phyloP scores from a whole-genome alignment of 30 jellyfish, hydroid and myxozoan species.

The Chrysaora quinquecirrha region DNA sequence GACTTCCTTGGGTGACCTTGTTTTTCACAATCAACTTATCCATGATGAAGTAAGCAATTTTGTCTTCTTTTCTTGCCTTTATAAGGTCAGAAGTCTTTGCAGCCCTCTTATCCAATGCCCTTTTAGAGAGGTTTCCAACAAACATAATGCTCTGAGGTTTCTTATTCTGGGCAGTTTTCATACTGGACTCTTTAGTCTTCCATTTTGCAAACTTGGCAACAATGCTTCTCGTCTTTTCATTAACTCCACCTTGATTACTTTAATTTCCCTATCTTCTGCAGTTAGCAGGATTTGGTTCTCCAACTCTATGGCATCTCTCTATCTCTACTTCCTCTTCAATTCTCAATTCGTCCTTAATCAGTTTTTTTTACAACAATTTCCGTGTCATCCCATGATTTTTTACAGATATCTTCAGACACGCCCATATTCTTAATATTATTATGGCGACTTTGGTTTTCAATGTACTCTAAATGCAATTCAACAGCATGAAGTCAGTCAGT shows the following conservation, averaged over 20 bases:
- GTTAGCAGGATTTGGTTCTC: background rate
- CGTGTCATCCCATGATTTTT: background rate
- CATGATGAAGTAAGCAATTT: background rate
- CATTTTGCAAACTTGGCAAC: background rate
- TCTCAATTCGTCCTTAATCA: background rate
- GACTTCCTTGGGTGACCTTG: background rate
- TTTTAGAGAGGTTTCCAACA: background rate
- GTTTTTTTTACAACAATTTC: background rate
- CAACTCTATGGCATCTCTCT: background rate
- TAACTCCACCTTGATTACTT: background rate
- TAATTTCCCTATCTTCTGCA: background rate
- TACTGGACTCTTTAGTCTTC: background rate
- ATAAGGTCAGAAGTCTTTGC: background rate
- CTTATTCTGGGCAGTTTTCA: background rate
- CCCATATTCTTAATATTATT: background rate
- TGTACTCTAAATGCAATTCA: too few species aligned
- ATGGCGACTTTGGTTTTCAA: too few species aligned
- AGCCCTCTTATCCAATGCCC: background rate
- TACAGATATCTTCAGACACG: background rate
- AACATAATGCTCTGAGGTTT: background rate
- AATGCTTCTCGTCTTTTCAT: background rate
- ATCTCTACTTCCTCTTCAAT: background rate
- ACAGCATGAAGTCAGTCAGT: too few species aligned
- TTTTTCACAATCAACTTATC: background rate
- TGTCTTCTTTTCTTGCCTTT: background rate